Percentiles rank a stretch among this genome's conserved stretches.
Conservation (phyloP, 2,888 invertebrate genomes). For the Callosobruchus maculatus region DNA sequence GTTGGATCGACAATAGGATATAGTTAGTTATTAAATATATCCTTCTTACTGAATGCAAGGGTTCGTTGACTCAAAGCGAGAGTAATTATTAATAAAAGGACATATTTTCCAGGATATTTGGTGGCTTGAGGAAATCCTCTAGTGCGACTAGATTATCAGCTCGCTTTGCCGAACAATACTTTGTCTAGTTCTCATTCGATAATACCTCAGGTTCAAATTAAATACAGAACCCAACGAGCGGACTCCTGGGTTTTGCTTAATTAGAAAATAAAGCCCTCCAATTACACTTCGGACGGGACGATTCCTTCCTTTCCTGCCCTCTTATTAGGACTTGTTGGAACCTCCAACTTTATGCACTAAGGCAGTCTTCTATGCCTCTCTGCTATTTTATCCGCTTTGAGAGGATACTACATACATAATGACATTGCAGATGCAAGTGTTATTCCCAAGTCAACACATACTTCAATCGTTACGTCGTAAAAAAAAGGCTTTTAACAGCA, state of each 20-base stretch:
- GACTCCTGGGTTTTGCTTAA: constrained; percentile 16
- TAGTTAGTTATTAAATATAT: too few species aligned
- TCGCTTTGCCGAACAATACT: constrained; percentile 32
- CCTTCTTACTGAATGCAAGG: too few species aligned
- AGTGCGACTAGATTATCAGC: constrained; percentile 6
- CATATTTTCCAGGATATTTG: too few species aligned
- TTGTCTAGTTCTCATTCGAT: constrained; percentile 34
- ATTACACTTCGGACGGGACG: constrained; percentile 3
- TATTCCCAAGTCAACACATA: too few species aligned
- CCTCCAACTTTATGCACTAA: background rate
- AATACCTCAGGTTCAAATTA: constrained; percentile 25
- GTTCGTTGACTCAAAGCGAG: too few species aligned
- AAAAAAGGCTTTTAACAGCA: too few species aligned
- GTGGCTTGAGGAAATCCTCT: background rate
- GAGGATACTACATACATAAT: background rate
- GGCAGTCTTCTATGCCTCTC: background rate
- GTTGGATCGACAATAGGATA: too few species aligned
- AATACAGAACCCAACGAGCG: constrained; percentile 9
- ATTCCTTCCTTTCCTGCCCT: background rate
- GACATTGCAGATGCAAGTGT: background rate
- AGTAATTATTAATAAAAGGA: too few species aligned
- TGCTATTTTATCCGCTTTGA: background rate
- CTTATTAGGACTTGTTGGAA: background rate
- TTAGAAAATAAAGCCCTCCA: constrained; percentile 20
- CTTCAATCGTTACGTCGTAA: too few species aligned